Base-by-base conservation (phyloP, 2,888 invertebrate genomes). In the Agrotis clavis region DNA sequence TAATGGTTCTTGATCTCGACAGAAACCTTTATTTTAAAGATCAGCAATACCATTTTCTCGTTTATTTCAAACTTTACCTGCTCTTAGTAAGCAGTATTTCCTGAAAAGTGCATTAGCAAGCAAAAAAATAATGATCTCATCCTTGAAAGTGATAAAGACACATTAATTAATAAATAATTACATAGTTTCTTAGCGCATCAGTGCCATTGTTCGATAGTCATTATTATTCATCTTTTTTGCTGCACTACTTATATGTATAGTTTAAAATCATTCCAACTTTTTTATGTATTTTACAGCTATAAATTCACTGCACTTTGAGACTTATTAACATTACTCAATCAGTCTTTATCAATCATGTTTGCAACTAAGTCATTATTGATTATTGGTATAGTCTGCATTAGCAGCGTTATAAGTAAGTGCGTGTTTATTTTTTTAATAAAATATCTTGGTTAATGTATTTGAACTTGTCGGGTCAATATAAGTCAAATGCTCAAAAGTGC, bases 331-430 rank as follows among this genome's bases (percentile, higher is more conserved):
- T 76, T 53, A 48, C 19, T 25, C 7, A 59, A 41, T 48, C 68
- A 25, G 57, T 25, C 19, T 13, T 76, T 19, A 18, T 6, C 57
- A 18, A 68, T 51, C 51, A 74, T 74, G 73, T 51, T 48, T 19
- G 69, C 47, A 25, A 48, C 47, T 16, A 47, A 16, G 16, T 76
- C 16, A 1, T 16, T 74, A 16, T 47, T 45, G 1, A 1, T 69
- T n/a, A 25, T 74, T 41, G 59, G 69, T 13, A n/a, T 74, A 53
- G 47, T 76, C 25, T 76, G 57, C 69, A 47, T 76, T 4, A 41
- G 59, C 59, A 59, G 77, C 47, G 35, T 59, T 13, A 6, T 74
- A 59, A 1, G 73, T 74, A 76, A 76, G 77, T 73, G 13, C 47
- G 5, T 18, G 41, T 5, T 21, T 11, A 4, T 18, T 65, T 41